Conservation (phyloP, 2,888 invertebrate species). For the Lepidocyrtoides sp. region DNA sequence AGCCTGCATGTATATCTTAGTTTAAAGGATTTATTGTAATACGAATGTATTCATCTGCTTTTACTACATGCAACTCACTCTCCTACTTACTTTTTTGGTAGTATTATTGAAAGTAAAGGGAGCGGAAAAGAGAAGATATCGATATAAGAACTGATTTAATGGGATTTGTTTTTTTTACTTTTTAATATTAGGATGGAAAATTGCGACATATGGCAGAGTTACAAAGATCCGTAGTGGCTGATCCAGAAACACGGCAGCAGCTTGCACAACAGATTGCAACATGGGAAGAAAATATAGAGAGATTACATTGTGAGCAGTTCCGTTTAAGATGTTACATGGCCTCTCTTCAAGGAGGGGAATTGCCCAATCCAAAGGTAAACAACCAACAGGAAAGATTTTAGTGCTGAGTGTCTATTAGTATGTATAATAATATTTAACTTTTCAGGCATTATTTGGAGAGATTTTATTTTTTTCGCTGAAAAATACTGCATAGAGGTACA, state of each 20-base stretch:
- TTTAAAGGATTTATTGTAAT: conserved; percentile 6
- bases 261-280: conserved; percentile 97
- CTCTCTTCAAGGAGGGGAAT: conserved; percentile 97
- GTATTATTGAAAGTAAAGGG: neutral
- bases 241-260: conserved; percentile 96
- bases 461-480: neutral
- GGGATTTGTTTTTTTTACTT: conserved; percentile 76
- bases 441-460: neutral
- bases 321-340: conserved; percentile 98
- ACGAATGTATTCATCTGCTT: neutral
- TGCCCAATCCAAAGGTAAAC: conserved; percentile 98
- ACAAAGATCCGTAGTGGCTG: conserved; percentile 98
- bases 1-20: neutral
- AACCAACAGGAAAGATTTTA: conserved; percentile 1
- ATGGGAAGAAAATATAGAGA: conserved; percentile 98
- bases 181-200: conserved; percentile 94
- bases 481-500: neutral
- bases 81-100: neutral
- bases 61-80: neutral
- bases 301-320: conserved; percentile 98
- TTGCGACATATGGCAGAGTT: conserved; percentile 99
- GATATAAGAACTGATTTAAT: neutral
- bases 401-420: conserved; percentile 25
- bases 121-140: conserved; percentile 8
- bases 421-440: neutral